Evolutionary conservation across 2,888 invertebrate genomes (phyloP), one percentile per base, ranked within the genome.

Genomic region (Oscheius onirici): DNA sequence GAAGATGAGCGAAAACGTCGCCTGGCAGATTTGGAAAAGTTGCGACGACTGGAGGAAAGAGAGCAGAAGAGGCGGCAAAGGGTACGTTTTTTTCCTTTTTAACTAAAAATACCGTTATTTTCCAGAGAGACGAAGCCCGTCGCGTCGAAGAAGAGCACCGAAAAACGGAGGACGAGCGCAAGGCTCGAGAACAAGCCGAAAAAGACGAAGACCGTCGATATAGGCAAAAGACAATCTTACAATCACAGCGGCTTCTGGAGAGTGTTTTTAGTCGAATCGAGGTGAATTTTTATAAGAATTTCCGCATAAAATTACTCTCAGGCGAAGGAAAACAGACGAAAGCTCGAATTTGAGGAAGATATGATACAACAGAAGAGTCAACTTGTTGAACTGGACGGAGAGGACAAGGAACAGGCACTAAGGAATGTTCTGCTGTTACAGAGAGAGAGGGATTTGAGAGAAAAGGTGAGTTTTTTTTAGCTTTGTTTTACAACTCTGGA

Each of bases 241-340:
- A 81, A 66, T 75, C 79, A 10, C 68, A 74, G 46, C 57, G 78
- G n/a, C 73, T 81, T 60, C 71, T 81, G 68, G 73, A 69, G n/a
- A 76, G 74, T 52, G 71, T 81, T 2, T 79, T 81, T 68, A 65
- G 71, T 8, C 72, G 78, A 24, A 78, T 81, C 69, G 73, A 78
- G 52, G 78, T 73, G 22, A 17, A 34, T 8, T 34, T 34, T 34
- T 34, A 34, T 6, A 34, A 24, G 26, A 58, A 22, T 34, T 1
- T 15, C 15, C 1, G 3, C 11, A 13, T 43, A 17, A 28, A 40
- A 65, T 15, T 10, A 20, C n/a, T n/a, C 58, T 44, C 28, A 61
- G 69, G 67, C 68, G 3, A 44, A 77, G 49, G 78, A 75, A 26
- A 72, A 72, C 8, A 41, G 73, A 15, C 6, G 66, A n/a, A 76